phyloP scores from a whole-genome alignment of 92 coral and sea anemone species.

The Galaxea fascicularis region DNA sequence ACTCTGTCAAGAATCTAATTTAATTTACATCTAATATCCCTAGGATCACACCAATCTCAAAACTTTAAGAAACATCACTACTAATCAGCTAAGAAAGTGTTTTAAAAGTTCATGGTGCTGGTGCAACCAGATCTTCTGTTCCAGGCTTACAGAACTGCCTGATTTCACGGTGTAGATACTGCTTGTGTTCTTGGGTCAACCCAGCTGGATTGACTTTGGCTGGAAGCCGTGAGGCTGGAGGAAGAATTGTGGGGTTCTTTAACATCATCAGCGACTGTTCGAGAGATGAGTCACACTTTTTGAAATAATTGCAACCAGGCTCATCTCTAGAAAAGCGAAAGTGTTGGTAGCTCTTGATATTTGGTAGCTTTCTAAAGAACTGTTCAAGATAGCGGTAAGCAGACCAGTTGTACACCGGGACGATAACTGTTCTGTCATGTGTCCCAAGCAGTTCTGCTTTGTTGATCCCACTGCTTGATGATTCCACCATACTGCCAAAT shows the following conservation, averaged over 20 bases:
- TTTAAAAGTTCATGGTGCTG: no score
- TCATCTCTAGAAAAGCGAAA: conserved; percentile 50
- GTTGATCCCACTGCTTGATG: conserved; percentile 60
- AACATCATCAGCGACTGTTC: conserved; percentile 35
- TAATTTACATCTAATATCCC: no score
- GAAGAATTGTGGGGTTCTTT: conserved; percentile 29
- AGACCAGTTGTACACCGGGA: conserved; percentile 68
- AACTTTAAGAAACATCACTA: no score
- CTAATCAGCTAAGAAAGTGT: no score
- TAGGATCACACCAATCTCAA: no score
- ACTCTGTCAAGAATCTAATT: no score
- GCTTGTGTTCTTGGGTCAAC: no score
- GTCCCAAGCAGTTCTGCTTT: conserved; percentile 53
- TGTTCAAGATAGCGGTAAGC: conserved; percentile 41
- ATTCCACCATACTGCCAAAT: conserved; percentile 45
- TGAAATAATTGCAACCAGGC: conserved; percentile 47
- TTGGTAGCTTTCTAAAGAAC: conserved; percentile 53
- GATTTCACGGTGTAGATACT: no score
- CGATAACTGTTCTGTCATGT: conserved; percentile 62
- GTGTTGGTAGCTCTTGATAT: conserved; percentile 55
- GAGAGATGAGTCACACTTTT: conserved; percentile 19
- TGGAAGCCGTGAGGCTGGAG: no score
- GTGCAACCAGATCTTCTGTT: no score
- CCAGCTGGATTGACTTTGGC: no score
- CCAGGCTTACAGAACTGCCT: no score